A percentile compares a stretch with the other conserved stretches of the same genome.
These are phyloP conservation scores for Apis mellifera DNA, from an alignment of 1,140 invertebrate genomes.

Conservation along the genomic window Amel_HAv3.1 CM009941.2:996501-997000, in stretches of 20 bases:
- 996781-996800: not conserved
- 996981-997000: too few species aligned
- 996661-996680: not conserved
- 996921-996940: too few species aligned
- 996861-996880: too few species aligned
- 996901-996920: too few species aligned
- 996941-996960: too few species aligned
- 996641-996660: not conserved
- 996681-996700: constrained; percentile 1
- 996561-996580: not conserved
- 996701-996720: not conserved
- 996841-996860: too few species aligned
- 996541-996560: not conserved
- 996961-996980: too few species aligned
- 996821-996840: too few species aligned
- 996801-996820: not conserved
- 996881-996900: too few species aligned
- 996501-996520: not conserved
- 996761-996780: not conserved
- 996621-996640: not conserved
- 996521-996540: not conserved
- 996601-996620: not conserved
- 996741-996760: not conserved
- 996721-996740: not conserved
- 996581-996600: not conserved